phyloP scores from a whole-genome alignment of 2,888 invertebrate genomes.

The Cryptocephalus moraei region DNA sequence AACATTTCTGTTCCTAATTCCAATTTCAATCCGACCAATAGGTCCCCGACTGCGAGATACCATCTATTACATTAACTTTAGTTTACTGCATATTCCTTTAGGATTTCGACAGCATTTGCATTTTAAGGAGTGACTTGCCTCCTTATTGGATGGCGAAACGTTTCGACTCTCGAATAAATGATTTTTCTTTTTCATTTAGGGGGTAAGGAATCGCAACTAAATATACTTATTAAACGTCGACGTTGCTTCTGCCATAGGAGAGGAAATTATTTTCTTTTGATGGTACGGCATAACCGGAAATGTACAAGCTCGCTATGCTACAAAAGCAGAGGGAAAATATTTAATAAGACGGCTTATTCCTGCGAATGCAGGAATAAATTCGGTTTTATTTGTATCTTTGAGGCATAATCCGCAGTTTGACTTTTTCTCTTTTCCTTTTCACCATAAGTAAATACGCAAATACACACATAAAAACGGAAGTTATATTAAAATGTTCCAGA shows the following conservation, averaged over 20 bases:
- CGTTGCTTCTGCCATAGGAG: not conserved
- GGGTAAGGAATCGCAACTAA: slow-evolving; percentile 3
- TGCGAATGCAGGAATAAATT: too few species aligned
- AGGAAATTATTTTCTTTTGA: too few species aligned
- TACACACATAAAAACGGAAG: too few species aligned
- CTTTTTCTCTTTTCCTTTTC: too few species aligned
- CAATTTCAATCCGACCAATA: slow-evolving; percentile 26
- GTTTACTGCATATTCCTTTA: slow-evolving; percentile 29
- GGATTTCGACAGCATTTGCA: slow-evolving; percentile 25
- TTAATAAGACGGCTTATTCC: not conserved
- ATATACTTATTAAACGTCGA: slow-evolving; percentile 10
- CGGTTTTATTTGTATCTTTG: too few species aligned
- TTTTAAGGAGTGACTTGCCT: slow-evolving; percentile 20
- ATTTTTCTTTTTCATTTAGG: slow-evolving; percentile 11
- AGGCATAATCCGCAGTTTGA: too few species aligned
- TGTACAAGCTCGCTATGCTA: not conserved
- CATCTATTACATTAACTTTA: slow-evolving; percentile 30
- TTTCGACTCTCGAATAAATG: slow-evolving; percentile 16
- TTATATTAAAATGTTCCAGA: too few species aligned
- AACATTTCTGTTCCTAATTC: slow-evolving; percentile 25
- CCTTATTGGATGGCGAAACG: slow-evolving; percentile 17
- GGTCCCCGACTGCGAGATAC: slow-evolving; percentile 24
- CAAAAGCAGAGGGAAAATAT: not conserved
- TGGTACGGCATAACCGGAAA: not conserved
- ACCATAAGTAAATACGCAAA: too few species aligned